These are phyloP conservation scores for Martes flavigula DNA, from an alignment of 2,797 vertebrate genomes.

Conservation along the genomic window DNA sequence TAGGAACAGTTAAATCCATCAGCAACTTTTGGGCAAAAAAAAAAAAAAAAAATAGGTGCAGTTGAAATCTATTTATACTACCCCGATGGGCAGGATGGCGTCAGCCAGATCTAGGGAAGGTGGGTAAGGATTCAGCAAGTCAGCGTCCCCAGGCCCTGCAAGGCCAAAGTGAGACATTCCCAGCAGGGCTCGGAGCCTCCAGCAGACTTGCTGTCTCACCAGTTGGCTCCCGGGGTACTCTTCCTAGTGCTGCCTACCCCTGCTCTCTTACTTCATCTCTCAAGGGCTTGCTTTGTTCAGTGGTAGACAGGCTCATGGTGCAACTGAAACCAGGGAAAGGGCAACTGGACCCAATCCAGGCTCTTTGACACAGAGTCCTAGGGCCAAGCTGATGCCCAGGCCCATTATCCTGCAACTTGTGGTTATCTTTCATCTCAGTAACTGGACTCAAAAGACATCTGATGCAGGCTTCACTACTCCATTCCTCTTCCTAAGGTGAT, in stretches of 20 bases:
- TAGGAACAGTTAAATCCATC: constrained; percentile 7
- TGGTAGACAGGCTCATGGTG: not conserved
- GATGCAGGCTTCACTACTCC: not conserved
- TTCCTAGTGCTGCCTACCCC: not conserved
- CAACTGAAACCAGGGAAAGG: not conserved
- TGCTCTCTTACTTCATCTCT: not conserved
- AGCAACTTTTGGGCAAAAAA: constrained; percentile 9
- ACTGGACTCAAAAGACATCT: not conserved
- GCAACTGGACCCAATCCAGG: not conserved
- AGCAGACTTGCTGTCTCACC: not conserved
- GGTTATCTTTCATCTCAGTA: not conserved
- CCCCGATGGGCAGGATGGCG: not conserved
- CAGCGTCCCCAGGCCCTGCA: not conserved
- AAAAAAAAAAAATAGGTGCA: not conserved
- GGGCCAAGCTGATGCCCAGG: not conserved
- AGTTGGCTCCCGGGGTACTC: not conserved
- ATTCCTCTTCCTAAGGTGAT: not conserved
- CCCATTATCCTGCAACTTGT: not conserved
- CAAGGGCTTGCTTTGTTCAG: not conserved
- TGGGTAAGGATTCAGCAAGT: not conserved
- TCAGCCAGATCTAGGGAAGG: not conserved
- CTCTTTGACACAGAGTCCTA: not conserved
- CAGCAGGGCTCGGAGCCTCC: not conserved
- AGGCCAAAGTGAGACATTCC: not conserved
- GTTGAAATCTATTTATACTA: constrained; percentile 51